These are phyloP conservation scores for Bolborhynchus lineola DNA, from an alignment of 2,113 vertebrate species.

Conservation along the genomic window DNA sequence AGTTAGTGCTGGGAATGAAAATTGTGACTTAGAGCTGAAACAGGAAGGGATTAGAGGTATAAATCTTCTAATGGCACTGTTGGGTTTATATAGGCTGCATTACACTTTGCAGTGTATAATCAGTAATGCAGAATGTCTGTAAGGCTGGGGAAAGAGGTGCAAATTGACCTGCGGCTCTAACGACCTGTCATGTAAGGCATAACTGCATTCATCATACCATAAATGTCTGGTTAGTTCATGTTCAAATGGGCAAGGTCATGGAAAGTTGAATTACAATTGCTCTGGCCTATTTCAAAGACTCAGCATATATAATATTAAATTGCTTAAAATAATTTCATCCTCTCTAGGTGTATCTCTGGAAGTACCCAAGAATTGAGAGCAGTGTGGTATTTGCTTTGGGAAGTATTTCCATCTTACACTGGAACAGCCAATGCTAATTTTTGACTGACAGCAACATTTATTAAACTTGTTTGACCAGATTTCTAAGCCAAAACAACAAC, in stretches of 20 bases:
- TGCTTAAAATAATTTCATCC: conserved; percentile 23
- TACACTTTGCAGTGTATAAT: background rate
- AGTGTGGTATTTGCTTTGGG: background rate
- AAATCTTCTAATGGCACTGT: background rate
- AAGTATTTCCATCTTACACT: conserved; percentile 20
- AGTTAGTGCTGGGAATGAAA: background rate
- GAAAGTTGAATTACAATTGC: conserved; percentile 21
- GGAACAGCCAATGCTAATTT: conserved; percentile 50
- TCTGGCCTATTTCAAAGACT: conserved; percentile 19
- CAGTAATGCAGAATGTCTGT: background rate
- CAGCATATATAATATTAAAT: conserved; percentile 17
- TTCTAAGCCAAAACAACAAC: conserved; percentile 10
- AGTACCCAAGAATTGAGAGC: background rate
- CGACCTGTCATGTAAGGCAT: background rate
- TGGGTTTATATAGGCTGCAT: background rate
- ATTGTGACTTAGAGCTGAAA: background rate
- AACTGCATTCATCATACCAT: background rate
- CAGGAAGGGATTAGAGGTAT: conserved; percentile 7
- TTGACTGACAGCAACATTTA: conserved; percentile 27
- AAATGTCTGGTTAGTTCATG: background rate
- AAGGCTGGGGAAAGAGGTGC: fast-evolving
- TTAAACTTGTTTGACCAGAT: conserved; percentile 39
- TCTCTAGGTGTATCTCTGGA: background rate
- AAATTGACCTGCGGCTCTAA: background rate
- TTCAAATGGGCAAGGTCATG: background rate